phyloP scores from a whole-genome alignment of 1,140 invertebrate genomes.

The Anastrepha ludens region DNA sequence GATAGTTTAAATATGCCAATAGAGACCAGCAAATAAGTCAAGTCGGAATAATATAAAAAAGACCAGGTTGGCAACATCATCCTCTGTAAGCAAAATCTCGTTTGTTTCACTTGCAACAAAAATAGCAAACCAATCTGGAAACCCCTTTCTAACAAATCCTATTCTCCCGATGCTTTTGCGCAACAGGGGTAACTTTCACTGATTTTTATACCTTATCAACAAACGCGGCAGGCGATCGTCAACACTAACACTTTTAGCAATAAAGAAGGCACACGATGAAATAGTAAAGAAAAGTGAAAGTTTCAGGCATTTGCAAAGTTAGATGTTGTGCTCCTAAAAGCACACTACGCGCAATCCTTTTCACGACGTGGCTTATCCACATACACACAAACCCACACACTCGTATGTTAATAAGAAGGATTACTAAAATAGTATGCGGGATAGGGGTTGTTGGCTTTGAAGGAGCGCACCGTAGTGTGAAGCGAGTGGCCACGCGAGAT shows the following conservation, averaged over 20 bases:
- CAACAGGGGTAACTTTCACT: slow-evolving; percentile 72
- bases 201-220: slow-evolving; percentile 48
- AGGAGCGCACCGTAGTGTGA: neutral
- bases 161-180: slow-evolving; percentile 67
- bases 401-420: no score
- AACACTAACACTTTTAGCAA: neutral
- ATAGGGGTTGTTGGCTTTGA: neutral
- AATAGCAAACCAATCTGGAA: neutral
- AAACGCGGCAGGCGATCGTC: neutral
- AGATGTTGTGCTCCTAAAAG: neutral
- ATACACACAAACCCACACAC: no score
- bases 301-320: neutral
- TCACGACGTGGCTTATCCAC: neutral
- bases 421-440: neutral
- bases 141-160: slow-evolving; percentile 59
- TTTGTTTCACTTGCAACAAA: slow-evolving; percentile 6
- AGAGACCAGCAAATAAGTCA: no score
- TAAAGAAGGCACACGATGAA: neutral
- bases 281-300: slow-evolving; percentile 41
- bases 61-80: neutral
- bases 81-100: neutral
- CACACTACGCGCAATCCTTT: neutral
- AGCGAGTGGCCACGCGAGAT: neutral
- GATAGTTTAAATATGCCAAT: no score
- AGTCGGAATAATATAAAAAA: no score